A percentile compares a stretch with the other conserved stretches of the same genome.
Conservation (phyloP, 2,888 invertebrate species). For the Drosophila buzzatii region DNA sequence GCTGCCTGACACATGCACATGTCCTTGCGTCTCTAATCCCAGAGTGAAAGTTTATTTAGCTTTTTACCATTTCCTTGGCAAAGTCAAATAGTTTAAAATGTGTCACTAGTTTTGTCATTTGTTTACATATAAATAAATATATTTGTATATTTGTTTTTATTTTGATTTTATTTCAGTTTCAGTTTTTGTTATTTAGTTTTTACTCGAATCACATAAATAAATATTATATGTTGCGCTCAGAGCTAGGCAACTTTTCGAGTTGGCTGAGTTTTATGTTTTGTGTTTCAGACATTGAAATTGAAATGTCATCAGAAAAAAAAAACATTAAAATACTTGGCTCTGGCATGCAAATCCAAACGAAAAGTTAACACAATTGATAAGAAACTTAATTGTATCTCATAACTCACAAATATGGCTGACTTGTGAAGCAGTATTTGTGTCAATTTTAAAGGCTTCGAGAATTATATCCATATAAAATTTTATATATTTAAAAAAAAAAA, state of each 20-base stretch:
- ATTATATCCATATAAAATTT: background rate
- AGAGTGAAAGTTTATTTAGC: constrained; percentile 56
- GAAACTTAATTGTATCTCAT: constrained; percentile 3
- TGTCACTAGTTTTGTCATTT: constrained; percentile 47
- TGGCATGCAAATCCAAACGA: background rate
- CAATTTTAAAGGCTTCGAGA: background rate
- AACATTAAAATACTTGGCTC: background rate
- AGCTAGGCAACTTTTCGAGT: background rate
- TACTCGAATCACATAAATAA: constrained; percentile 31
- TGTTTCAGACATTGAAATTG: constrained; percentile 38
- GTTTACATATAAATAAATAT: constrained; percentile 20
- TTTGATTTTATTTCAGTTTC: background rate
- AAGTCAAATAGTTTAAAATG: constrained; percentile 54
- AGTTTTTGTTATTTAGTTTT: constrained; percentile 12
- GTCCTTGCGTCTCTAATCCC: constrained; percentile 38
- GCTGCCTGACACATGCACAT: constrained; percentile 50
- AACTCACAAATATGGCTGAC: background rate
- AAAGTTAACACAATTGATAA: constrained; percentile 13
- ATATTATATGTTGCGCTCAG: constrained; percentile 18
- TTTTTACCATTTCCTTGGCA: constrained; percentile 30
- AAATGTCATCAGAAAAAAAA: constrained; percentile 36
- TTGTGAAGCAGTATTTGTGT: background rate
- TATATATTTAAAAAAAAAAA: background rate
- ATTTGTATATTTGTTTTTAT: background rate
- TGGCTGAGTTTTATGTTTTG: constrained; percentile 18